Conservation (phyloP, 2,113 vertebrate species). For the Pelecanoides urinatrix region DNA sequence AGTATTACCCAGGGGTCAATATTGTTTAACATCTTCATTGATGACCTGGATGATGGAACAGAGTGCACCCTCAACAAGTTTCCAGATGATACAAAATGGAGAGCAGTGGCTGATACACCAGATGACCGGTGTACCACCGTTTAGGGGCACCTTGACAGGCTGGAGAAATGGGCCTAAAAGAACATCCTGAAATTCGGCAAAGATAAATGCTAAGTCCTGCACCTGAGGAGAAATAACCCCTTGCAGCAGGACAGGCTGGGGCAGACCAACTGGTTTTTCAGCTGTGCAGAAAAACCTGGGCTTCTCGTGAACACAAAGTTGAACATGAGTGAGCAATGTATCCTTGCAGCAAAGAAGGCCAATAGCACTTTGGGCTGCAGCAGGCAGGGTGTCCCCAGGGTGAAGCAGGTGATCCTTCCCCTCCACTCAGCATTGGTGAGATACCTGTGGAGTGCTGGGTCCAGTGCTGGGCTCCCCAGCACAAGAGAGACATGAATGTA, state of each 20-base stretch:
- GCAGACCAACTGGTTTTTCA: neutral
- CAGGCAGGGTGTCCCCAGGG: neutral
- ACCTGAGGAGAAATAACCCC: neutral
- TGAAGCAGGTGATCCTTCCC: neutral
- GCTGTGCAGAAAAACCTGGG: neutral
- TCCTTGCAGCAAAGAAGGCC: neutral
- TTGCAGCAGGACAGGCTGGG: neutral
- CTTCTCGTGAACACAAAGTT: neutral
- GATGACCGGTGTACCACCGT: neutral
- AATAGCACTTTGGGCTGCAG: neutral
- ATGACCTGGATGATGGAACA: neutral
- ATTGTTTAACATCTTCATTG: neutral
- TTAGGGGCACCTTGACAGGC: neutral
- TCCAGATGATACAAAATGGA: neutral
- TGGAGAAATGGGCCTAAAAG: neutral
- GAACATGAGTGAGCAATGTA: neutral
- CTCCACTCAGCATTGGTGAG: neutral
- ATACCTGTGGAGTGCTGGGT: neutral
- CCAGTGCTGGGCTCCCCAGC: too few species aligned
- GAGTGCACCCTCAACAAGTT: neutral
- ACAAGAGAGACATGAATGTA: neutral
- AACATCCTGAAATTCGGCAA: neutral
- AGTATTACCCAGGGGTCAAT: neutral
- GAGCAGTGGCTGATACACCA: neutral
- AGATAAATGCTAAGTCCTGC: neutral